Evolutionary conservation across 2,113 vertebrate genomes (phyloP).

Genomic region (Turnix velox): DNA sequence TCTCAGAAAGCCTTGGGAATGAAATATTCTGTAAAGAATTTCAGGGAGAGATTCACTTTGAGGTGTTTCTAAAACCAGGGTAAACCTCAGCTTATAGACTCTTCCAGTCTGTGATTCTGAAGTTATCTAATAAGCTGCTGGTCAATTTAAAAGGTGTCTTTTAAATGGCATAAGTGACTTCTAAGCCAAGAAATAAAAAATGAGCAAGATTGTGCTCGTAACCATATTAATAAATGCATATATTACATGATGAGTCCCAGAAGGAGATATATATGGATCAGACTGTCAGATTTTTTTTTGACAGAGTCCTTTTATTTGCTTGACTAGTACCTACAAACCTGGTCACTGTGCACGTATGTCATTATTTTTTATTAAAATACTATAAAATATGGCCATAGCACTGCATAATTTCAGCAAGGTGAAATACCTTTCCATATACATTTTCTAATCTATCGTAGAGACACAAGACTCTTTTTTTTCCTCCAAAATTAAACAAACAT

Average conservation of each 20-base stretch:
- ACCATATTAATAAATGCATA: background rate
- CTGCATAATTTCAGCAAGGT: background rate
- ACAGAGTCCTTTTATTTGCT: background rate
- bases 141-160: background rate
- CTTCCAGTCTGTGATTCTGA: background rate
- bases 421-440: background rate
- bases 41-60: background rate
- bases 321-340: background rate
- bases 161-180: background rate
- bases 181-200: background rate
- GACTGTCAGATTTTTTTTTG: too few species aligned
- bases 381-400: background rate
- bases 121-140: background rate
- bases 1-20: background rate
- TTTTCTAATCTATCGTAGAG: background rate
- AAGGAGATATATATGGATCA: background rate
- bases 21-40: background rate
- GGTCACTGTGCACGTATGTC: background rate
- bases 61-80: background rate
- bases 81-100: background rate
- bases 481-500: slow-evolving; percentile 42
- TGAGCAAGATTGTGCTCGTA: background rate
- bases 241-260: background rate
- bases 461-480: too few species aligned
- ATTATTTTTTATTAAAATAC: background rate